Percentiles rank a stretch among this genome's conserved stretches.
Conservation (phyloP, 2,113 vertebrate genomes). For the Hyperopisus bebe region DNA sequence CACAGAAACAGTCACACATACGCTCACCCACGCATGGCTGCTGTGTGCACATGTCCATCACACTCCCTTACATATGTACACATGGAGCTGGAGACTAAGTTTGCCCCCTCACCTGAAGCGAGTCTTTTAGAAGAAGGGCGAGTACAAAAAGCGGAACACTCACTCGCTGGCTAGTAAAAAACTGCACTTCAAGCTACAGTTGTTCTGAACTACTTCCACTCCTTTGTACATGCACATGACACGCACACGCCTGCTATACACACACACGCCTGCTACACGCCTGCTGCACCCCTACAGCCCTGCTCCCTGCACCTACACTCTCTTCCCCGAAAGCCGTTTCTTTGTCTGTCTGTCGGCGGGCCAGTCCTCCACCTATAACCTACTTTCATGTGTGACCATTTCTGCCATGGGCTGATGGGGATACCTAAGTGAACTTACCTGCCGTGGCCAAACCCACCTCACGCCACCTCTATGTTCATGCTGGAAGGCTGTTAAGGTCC, state of each 20-base stretch:
- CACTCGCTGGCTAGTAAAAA: too few relatives aligned
- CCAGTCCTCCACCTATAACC: background rate
- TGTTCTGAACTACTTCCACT: too few relatives aligned
- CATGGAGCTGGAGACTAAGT: too few relatives aligned
- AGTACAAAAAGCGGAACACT: too few relatives aligned
- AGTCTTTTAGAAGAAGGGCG: too few relatives aligned
- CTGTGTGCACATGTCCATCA: background rate
- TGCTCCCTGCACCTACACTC: background rate
- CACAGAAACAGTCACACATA: background rate
- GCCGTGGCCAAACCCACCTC: background rate
- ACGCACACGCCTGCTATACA: background rate
- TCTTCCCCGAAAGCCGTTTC: background rate
- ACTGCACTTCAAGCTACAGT: too few relatives aligned
- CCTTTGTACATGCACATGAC: background rate
- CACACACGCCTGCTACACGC: background rate
- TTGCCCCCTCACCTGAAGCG: too few relatives aligned
- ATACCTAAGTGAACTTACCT: background rate
- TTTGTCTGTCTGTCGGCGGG: background rate
- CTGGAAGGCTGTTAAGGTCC: background rate
- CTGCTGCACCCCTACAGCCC: background rate
- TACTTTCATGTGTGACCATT: background rate
- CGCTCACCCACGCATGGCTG: background rate
- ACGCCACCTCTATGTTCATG: background rate
- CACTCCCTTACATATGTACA: background rate
- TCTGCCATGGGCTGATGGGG: background rate